Evolutionary conservation across 2,113 vertebrate genomes (phyloP).

Genomic region (Trichechus manatus): DNA sequence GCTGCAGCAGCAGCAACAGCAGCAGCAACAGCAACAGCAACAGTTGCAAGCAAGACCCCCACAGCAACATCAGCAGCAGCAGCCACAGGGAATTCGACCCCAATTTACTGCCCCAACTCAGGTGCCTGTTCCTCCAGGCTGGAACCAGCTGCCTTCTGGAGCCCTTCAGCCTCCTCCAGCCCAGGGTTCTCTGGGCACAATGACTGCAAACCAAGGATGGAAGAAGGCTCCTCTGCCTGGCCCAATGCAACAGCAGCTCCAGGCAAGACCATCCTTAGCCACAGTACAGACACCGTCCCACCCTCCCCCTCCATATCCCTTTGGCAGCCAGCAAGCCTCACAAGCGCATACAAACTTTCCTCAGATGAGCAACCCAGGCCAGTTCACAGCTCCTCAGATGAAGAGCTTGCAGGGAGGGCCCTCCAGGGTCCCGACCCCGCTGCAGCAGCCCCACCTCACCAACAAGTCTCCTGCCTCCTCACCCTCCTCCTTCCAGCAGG

Average conservation of each 20-base stretch:
- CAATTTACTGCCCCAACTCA: constrained; percentile 94
- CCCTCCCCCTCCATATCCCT: constrained; percentile 98
- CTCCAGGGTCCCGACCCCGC: constrained; percentile 93
- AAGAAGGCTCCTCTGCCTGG: constrained; percentile 94
- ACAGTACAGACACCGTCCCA: constrained; percentile 97
- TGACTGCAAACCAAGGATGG: constrained; percentile 92
- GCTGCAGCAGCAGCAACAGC: constrained; percentile 91
- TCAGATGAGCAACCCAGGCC: constrained; percentile 91
- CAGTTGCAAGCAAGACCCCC: constrained; percentile 91
- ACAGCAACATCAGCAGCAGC: constrained; percentile 93
- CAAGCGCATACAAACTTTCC: constrained; percentile 93
- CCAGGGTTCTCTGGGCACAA: constrained; percentile 91
- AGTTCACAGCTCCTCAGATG: constrained; percentile 96
- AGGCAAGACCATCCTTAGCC: constrained; percentile 94
- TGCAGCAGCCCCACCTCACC: constrained; percentile 95
- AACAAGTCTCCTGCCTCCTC: constrained; percentile 98
- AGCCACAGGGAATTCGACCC: constrained; percentile 92
- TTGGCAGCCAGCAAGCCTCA: constrained; percentile 98
- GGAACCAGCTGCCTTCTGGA: constrained; percentile 96
- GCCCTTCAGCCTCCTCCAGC: constrained; percentile 93
- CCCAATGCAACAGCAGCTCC: constrained; percentile 92
- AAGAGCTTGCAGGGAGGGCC: constrained; percentile 95
- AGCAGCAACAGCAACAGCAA: constrained; percentile 86
- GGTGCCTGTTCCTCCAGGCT: constrained; percentile 95
- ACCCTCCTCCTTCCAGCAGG: constrained; percentile 99